Evolutionary conservation across 2,888 invertebrate species (phyloP), one percentile per base, ranked within the genome.

Genomic region (Parascotia fuliginaria): DNA sequence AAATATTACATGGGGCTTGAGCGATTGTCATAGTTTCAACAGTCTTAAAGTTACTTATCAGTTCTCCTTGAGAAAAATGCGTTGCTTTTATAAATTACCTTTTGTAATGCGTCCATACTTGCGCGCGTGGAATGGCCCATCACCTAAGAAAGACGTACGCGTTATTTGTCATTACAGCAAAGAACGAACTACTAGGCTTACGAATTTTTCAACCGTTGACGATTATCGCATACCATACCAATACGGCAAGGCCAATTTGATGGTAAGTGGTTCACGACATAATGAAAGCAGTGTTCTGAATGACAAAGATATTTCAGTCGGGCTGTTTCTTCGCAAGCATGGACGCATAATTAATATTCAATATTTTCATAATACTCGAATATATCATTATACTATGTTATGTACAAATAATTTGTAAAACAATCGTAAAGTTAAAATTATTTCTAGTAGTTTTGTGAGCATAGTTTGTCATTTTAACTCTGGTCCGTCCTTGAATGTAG

Each of bases 401-500:
- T 42, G 49, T 49, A 49, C 39, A 33, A 47, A 47, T 27, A 39
- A 24, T 33, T 38, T 42, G 33, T 42, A 33, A 34, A 43, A 38
- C 12, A 45, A 16, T 43, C 12, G 47, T 64, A 45, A 36, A 42
- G 13, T 48, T 14, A 46, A 22, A 11, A 49, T 16, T 22, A 27
- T 42, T 27, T 24, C 14, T 34, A 19, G 42, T 11, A 41, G n/a
- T 32, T 32, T n/a, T 0, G 24, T 28, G 12, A 19, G 9, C 29
- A 22, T 4, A 34, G 19, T 28, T 16, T 27, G 61, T 68, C 69
- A 70, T 42, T 77, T 69, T 15, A 67, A 61, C 12, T 77, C 75
- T 27, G 75, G 73, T 13, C 64, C 63, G 15, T 83, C 82, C 31
- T 78, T 75, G 50, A 83, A 85, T 42, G 79, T 79, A 2, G 81